Evolutionary conservation across 2,888 invertebrate genomes (phyloP), one percentile per base, ranked within the genome.

Genomic region (Mechanitis mazaeus): DNA sequence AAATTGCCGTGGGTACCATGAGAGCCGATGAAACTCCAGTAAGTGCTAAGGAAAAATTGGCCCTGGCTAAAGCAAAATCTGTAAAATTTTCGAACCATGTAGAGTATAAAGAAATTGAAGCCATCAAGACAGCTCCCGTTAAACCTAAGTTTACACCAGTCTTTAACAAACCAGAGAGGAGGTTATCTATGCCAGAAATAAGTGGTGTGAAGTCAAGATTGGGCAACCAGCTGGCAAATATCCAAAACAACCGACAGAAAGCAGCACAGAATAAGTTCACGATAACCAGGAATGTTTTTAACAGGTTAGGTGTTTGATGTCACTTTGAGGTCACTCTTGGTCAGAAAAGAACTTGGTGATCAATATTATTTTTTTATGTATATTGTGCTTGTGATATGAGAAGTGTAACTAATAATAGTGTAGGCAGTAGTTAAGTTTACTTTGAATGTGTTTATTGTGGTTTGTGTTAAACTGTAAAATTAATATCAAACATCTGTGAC

Each of bases 31-130:
- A 90, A 63, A 68, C 78, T 0, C 90, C 89, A 0, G 66, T 90
- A 11, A 88, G 82, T 65, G 81, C 85, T 0, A 90, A 83, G 69
- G 81, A 87, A 0, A 91, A 90, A 66, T 70, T 90, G n/a, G 75
- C 79, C 1, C 58, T 83, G 5, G 71, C 84, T 0, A 85, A 83
- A 70, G 58, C 79, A 0, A 91, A 91, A 65, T 85, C 89, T 0
- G 91, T 91, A 0, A 90, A 91, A 66, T 91, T 91, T 65, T 87
- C 90, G 0, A 87, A 75, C 58, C 81, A 79, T 6, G 73, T 91
- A 0, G 80, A 91, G 62, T 90, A 87, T 64, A 90, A 90, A 69
- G 90, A 87, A 72, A 91, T 91, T 47, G 90, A 88, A 62, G 33
- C 69, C 0, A 68, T 60, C 3, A 72, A 75, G 59, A 74, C 70